Evolutionary conservation across 2,113 vertebrate species (phyloP).

Genomic region (Merops nubicus): DNA sequence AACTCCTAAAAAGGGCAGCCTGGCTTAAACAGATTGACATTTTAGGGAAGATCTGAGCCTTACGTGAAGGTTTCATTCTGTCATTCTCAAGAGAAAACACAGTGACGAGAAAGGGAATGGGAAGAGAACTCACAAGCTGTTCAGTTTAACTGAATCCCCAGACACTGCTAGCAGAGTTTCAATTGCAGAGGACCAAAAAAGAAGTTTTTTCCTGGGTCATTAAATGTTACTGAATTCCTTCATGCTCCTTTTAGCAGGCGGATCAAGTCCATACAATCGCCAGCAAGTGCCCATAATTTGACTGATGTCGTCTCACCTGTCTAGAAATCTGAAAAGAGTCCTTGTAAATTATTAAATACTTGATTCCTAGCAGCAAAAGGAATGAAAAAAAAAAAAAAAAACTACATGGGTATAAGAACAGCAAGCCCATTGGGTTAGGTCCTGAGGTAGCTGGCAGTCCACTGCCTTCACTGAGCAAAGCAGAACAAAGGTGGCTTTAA

Average conservation of each 20-base stretch:
- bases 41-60: background rate
- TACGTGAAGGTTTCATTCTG: background rate
- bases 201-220: background rate
- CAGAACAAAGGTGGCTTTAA: slow-evolving; percentile 15
- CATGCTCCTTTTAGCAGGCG: slow-evolving; percentile 20
- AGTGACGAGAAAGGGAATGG: background rate
- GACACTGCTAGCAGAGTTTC: background rate
- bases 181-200: background rate
- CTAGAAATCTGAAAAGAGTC: slow-evolving; percentile 29
- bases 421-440: background rate
- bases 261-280: background rate
- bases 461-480: background rate
- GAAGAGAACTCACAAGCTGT: background rate
- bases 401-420: background rate
- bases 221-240: slow-evolving; percentile 46
- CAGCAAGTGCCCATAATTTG: slow-evolving; percentile 27
- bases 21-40: background rate
- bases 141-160: background rate
- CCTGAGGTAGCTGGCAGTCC: background rate
- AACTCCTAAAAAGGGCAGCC: background rate
- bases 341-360: slow-evolving; percentile 9
- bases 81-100: background rate
- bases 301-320: slow-evolving; percentile 32
- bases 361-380: slow-evolving; percentile 10
- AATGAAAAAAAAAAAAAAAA: background rate